Conservation (phyloP, 1,140 invertebrate genomes). For the Chionoecetes opilio region DNA sequence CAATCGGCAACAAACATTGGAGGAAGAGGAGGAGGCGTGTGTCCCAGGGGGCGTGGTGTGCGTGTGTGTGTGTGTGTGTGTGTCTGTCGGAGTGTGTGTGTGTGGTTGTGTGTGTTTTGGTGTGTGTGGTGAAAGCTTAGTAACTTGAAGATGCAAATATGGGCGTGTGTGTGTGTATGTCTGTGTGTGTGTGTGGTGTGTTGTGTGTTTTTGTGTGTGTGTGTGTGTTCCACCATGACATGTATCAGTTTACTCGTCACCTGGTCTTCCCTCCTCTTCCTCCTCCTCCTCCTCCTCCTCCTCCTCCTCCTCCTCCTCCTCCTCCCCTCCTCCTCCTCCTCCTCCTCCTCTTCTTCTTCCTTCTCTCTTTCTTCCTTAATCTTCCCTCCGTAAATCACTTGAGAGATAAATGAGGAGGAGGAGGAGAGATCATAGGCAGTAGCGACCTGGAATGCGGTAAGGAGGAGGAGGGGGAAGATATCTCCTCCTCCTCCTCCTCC, state of each 20-base stretch:
- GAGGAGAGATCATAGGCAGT: conserved; percentile 17
- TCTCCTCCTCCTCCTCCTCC: conserved; percentile 23
- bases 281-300: conserved; percentile 15
- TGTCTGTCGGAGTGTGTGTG: neutral
- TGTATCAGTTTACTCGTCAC: neutral
- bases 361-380: neutral
- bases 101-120: neutral
- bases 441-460: conserved; percentile 1
- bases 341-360: neutral
- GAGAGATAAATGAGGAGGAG: neutral
- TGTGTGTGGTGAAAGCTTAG: neutral
- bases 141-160: conserved; percentile 4
- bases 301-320: conserved; percentile 23
- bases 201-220: neutral
- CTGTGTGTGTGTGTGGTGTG: conserved; percentile 17
- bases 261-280: neutral
- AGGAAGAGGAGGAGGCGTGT: too few relatives aligned
- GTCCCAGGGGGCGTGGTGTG: neutral
- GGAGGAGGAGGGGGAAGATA: neutral
- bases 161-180: neutral
- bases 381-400: neutral
- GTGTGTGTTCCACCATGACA: neutral
- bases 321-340: neutral
- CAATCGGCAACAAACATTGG: neutral
- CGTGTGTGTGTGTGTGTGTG: neutral